phyloP scores from a whole-genome alignment of 2,797 vertebrate species.

The Champsocephalus esox region DNA sequence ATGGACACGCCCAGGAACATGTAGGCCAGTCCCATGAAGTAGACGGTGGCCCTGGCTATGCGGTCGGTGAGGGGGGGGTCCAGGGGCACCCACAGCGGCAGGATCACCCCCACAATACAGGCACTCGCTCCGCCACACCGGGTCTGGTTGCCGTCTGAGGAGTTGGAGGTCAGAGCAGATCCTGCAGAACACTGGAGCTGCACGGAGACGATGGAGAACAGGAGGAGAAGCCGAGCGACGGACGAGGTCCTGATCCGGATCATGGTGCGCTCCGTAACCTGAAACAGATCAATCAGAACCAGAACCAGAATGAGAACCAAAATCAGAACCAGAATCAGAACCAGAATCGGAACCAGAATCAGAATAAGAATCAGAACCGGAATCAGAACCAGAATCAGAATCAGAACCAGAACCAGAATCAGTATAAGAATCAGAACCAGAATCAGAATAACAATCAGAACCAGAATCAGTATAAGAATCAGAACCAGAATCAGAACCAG shows the following conservation, averaged over 20 bases:
- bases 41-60: conserved; percentile 93
- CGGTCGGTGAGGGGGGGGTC: conserved; percentile 92
- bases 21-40: conserved; percentile 93
- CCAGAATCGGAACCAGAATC: no score
- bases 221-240: conserved; percentile 75
- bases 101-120: conserved; percentile 92
- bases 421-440: no score
- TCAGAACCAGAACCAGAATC: no score
- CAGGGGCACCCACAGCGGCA: conserved; percentile 91
- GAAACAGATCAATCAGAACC: conserved; percentile 27
- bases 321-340: no score
- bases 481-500: no score
- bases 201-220: conserved; percentile 76
- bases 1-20: conserved; percentile 99
- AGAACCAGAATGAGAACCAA: no score
- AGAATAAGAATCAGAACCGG: no score
- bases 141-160: conserved; percentile 67
- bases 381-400: no score
- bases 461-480: no score
- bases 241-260: conserved; percentile 52
- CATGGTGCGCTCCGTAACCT: conserved; percentile 87
- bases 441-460: no score
- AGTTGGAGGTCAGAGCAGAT: conserved; percentile 62
- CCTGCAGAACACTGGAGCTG: conserved; percentile 62
- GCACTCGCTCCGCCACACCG: conserved; percentile 84